Percentiles rank a stretch among this genome's conserved stretches.
Evolutionary conservation across 2,113 vertebrate species (phyloP).

Genomic region (Saiga tatarica): DNA sequence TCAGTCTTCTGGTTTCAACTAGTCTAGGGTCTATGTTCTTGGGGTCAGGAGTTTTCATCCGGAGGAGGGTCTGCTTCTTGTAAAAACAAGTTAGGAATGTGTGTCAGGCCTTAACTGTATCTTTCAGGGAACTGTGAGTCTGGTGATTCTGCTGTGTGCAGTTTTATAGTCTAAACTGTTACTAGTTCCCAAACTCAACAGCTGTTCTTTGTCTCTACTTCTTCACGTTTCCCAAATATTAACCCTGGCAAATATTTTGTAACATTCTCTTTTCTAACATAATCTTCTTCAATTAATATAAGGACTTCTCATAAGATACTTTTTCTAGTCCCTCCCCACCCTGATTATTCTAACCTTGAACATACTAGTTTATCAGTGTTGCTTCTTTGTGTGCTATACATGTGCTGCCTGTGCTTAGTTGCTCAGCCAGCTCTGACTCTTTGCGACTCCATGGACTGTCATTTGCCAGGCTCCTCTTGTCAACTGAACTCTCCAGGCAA

Average conservation of each 20-base stretch:
- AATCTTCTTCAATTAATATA: not conserved
- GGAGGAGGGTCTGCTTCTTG: not conserved
- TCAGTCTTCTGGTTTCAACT: not conserved
- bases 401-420: not conserved
- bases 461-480: not conserved
- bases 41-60: not conserved
- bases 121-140: not conserved
- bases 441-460: fast-evolving
- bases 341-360: not conserved
- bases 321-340: not conserved
- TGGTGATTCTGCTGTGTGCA: not conserved
- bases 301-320: not conserved
- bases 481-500: not conserved
- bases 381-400: not conserved
- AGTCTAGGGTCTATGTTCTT: not conserved
- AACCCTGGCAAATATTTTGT: not conserved
- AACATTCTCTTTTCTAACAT: not conserved
- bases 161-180: not conserved
- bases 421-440: not conserved
- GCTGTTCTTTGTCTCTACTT: not conserved
- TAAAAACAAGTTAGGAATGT: not conserved
- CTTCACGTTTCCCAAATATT: not conserved
- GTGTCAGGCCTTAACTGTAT: not conserved
- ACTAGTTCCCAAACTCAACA: not conserved
- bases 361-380: not conserved